phyloP scores from a whole-genome alignment of 2,888 invertebrate species.

The Enchytraeus crypticus region DNA sequence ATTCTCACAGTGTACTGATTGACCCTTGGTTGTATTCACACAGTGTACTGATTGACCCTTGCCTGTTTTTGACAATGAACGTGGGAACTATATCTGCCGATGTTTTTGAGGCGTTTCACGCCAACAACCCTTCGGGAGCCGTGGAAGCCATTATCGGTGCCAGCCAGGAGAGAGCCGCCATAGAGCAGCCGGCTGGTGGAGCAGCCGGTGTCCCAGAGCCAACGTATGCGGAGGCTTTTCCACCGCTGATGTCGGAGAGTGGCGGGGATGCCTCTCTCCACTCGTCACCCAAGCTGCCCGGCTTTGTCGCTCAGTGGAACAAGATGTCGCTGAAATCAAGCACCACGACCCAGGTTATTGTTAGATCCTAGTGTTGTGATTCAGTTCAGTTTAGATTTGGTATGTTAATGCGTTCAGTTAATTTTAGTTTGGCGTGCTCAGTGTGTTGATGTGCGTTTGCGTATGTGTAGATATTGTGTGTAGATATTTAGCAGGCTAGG shows the following conservation, averaged over 20 bases:
- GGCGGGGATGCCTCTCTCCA: neutral
- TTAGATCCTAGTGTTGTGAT: neutral
- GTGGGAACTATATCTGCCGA: too few species aligned
- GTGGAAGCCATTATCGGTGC: too few species aligned
- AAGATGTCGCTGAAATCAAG: constrained; percentile 77
- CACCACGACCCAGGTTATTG: constrained; percentile 67
- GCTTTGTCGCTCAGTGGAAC: constrained; percentile 42
- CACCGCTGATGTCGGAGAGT: constrained; percentile 61
- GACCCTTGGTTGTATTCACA: too few species aligned
- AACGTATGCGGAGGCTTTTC: constrained; percentile 76
- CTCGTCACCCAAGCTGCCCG: neutral
- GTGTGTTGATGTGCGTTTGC: neutral
- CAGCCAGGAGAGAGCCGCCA: too few species aligned
- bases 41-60: too few species aligned
- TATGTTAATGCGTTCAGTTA: neutral
- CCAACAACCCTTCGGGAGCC: too few species aligned
- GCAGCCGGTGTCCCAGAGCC: too few species aligned
- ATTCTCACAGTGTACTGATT: too few species aligned
- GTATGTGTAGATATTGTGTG: neutral
- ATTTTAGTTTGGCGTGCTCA: neutral
- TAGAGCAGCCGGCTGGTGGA: too few species aligned
- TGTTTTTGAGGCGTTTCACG: too few species aligned
- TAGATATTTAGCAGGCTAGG: neutral
- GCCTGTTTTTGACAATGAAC: too few species aligned
- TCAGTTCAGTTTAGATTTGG: neutral